Percentiles rank a stretch among this genome's conserved stretches.
These are phyloP conservation scores for Aphis craccivora DNA, from an alignment of 1,140 invertebrate genomes.

Conservation along the genomic window DNA sequence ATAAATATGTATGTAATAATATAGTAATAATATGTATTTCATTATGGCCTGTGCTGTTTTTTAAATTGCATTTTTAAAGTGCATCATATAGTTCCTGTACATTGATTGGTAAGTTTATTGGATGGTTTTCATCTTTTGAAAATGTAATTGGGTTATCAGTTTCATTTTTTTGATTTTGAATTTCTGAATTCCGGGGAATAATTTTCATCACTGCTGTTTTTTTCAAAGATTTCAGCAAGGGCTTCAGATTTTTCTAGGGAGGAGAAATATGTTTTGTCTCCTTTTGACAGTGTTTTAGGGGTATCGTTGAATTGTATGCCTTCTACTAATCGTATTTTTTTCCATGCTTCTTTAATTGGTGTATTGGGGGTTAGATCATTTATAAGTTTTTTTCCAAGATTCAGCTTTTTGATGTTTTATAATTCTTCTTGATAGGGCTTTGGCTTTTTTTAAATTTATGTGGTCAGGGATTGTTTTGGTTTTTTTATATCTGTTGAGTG, in stretches of 20 bases:
- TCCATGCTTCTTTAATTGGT: not conserved
- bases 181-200: not conserved
- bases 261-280: not conserved
- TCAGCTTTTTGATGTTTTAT: not conserved
- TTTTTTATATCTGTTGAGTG: not conserved
- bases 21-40: too few relatives aligned
- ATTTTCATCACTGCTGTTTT: constrained; percentile 16
- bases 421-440: not conserved
- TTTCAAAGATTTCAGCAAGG: not conserved
- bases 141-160: not conserved
- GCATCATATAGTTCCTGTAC: not conserved
- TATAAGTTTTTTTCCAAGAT: not conserved
- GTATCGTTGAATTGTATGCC: not conserved
- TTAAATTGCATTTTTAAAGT: not conserved
- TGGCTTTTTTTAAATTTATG: not conserved
- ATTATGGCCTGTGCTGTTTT: not conserved
- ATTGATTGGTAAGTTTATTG: not conserved
- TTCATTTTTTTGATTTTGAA: not conserved
- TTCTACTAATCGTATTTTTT: constrained; percentile 10
- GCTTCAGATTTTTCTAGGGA: not conserved
- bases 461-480: not conserved
- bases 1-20: not conserved
- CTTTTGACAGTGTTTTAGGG: not conserved
- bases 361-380: not conserved
- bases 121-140: not conserved